Evolutionary conservation across 1,140 invertebrate genomes (phyloP).

Genomic region (Tetramorium parvispinum): DNA sequence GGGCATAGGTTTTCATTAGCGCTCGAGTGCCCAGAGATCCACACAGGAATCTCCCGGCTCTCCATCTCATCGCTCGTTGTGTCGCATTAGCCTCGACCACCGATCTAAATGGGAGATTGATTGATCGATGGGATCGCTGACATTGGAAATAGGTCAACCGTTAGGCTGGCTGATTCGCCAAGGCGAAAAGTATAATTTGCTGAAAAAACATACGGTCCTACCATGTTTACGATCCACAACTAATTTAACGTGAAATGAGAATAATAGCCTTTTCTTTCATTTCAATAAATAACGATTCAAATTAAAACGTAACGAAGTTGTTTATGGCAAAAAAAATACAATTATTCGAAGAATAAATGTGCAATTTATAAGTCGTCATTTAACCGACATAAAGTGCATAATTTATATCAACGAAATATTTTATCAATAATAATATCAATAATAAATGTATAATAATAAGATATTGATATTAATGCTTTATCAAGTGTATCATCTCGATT

Average conservation of each 20-base stretch:
- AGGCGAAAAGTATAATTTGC: slow-evolving; percentile 8
- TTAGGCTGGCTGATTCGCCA: not conserved
- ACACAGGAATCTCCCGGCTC: not conserved
- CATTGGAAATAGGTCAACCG: slow-evolving; percentile 39
- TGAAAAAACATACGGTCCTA: not conserved
- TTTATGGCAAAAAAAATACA: not conserved
- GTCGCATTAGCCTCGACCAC: slow-evolving; percentile 39
- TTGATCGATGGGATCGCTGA: slow-evolving; percentile 52
- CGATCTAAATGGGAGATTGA: slow-evolving; percentile 56
- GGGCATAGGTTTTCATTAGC: slow-evolving; percentile 34
- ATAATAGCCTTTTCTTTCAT: not conserved
- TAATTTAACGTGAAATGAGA: not conserved
- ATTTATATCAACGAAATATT: not conserved
- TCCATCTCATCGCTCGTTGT: slow-evolving; percentile 47
- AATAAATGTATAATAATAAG: not conserved
- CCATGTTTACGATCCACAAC: not conserved
- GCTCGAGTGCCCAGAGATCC: slow-evolving; percentile 4
- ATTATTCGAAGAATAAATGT: not conserved
- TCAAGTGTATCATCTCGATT: not conserved
- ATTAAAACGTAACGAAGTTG: slow-evolving; percentile 9
- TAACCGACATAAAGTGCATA: not conserved
- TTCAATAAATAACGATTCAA: not conserved
- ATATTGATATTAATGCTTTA: not conserved
- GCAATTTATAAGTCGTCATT: not conserved
- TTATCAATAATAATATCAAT: not conserved